Percentiles rank a stretch among this genome's conserved stretches.
Conservation (phyloP, 2,888 invertebrate species). For the Heliconius ismenius region DNA sequence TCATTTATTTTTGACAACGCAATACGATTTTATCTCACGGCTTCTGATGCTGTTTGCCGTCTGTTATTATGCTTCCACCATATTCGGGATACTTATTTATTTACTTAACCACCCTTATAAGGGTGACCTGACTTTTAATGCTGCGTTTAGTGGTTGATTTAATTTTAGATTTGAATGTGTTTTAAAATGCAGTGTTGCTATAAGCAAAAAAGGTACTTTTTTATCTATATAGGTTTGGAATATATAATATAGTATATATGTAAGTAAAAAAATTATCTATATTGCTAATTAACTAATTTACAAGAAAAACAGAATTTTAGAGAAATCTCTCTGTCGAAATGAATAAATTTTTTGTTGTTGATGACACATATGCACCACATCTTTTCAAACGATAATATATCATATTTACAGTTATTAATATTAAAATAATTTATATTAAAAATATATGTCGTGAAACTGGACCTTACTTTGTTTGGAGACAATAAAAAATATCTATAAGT, state of each 20-base stretch:
- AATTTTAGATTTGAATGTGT: conserved; percentile 49
- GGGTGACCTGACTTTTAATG: conserved; percentile 77
- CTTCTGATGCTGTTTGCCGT: conserved; percentile 82
- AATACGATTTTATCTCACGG: conserved; percentile 82
- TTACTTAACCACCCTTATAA: conserved; percentile 74
- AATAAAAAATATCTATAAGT: too few species aligned
- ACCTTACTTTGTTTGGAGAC: too few species aligned
- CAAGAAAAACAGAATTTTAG: too few species aligned
- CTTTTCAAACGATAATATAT: too few species aligned
- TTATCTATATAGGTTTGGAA: not conserved
- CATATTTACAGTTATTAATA: too few species aligned
- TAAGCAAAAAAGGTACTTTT: not conserved
- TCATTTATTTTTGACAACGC: conserved; percentile 83
- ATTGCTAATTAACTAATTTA: too few species aligned
- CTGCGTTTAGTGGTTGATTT: conserved; percentile 69
- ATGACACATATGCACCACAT: too few species aligned
- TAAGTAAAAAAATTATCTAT: too few species aligned
- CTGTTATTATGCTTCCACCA: conserved; percentile 78
- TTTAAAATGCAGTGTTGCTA: not conserved
- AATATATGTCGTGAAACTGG: too few species aligned
- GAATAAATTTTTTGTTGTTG: too few species aligned
- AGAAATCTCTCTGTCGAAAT: too few species aligned
- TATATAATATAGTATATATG: not conserved
- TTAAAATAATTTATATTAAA: too few species aligned
- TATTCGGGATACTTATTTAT: conserved; percentile 79